Evolutionary conservation across 2,113 vertebrate genomes (phyloP).

Genomic region (Otus sunia): DNA sequence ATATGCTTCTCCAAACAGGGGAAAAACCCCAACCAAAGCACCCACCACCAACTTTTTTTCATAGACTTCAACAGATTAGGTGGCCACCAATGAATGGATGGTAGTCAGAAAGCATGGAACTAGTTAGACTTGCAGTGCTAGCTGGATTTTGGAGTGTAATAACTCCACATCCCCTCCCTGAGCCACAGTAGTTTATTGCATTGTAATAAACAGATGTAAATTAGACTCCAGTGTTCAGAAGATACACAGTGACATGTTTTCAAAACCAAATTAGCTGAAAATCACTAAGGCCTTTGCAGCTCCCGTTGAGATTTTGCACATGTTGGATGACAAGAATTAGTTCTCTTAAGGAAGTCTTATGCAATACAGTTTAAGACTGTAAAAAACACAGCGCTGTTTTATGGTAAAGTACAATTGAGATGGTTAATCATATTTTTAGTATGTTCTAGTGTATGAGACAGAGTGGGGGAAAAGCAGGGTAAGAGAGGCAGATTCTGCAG

Average conservation of each 20-base stretch:
- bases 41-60: neutral
- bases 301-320: neutral
- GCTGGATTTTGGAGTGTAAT: neutral
- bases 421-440: neutral
- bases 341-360: neutral
- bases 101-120: neutral
- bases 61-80: neutral
- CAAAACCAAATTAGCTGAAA: neutral
- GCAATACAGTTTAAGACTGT: neutral
- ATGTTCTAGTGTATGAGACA: neutral
- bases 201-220: neutral
- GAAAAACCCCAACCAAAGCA: neutral
- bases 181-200: neutral
- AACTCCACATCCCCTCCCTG: rapidly evolving
- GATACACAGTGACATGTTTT: neutral
- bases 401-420: neutral
- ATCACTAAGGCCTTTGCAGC: neutral
- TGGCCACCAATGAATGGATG: neutral
- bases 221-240: neutral
- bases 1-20: neutral
- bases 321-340: neutral
- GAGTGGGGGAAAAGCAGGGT: neutral
- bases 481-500: neutral
- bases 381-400: neutral
- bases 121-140: neutral